Percentiles rank a stretch among this genome's conserved stretches.
Evolutionary conservation across 2,888 invertebrate species (phyloP).

Genomic region (Apamea epomidion): DNA sequence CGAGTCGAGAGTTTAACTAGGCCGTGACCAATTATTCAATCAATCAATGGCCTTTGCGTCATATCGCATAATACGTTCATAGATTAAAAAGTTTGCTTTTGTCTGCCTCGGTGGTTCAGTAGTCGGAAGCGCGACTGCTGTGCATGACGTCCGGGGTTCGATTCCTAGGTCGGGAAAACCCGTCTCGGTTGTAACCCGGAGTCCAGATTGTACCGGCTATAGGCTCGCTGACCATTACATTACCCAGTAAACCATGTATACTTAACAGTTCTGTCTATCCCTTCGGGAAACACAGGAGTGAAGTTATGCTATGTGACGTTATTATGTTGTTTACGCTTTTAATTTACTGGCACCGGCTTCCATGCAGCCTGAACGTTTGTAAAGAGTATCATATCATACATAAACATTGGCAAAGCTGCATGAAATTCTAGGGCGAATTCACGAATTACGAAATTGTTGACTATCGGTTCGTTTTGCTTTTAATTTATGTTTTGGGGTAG

Average conservation of each 20-base stretch:
- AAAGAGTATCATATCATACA: not conserved
- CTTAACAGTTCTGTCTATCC: not conserved
- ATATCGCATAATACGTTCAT: conserved; percentile 16
- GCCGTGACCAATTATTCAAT: conserved; percentile 42
- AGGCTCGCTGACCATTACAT: not conserved
- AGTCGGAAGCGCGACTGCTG: too few species aligned
- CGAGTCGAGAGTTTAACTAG: conserved; percentile 6
- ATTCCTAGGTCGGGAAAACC: not conserved
- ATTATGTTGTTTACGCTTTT: not conserved
- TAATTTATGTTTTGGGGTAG: conserved; percentile 42
- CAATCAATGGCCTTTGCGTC: conserved; percentile 50
- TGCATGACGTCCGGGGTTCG: not conserved
- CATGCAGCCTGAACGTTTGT: not conserved
- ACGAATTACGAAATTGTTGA: conserved; percentile 6
- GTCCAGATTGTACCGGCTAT: not conserved
- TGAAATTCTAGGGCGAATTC: not conserved
- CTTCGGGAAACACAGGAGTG: not conserved
- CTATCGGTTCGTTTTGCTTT: not conserved
- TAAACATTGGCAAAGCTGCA: not conserved
- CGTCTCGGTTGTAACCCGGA: not conserved
- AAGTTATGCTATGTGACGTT: not conserved
- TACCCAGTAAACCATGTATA: not conserved
- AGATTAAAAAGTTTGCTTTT: not conserved
- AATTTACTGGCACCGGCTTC: not conserved
- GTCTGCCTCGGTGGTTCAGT: not conserved